Conservation (phyloP, 92 coral and sea anemone species). For the Porites lobata region DNA sequence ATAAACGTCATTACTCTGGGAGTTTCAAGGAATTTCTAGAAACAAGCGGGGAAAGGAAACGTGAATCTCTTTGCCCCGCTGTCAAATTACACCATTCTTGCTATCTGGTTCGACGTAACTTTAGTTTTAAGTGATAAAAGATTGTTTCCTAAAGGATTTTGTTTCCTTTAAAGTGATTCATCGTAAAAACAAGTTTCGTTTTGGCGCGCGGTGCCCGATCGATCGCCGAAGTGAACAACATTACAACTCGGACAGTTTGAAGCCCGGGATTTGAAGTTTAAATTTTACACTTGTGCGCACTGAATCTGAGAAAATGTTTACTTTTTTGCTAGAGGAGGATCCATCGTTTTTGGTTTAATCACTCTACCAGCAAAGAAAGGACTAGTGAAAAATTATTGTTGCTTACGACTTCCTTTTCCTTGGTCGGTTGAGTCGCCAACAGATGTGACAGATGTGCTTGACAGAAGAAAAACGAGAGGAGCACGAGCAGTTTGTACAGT, state of each 20-base stretch:
- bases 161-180: too few species aligned
- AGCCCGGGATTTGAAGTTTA: too few species aligned
- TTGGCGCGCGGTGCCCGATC: not conserved
- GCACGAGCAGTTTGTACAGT: conserved; percentile 80
- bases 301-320: too few species aligned
- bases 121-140: not conserved
- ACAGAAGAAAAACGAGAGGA: conserved; percentile 72
- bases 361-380: not conserved
- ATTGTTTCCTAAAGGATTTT: not conserved
- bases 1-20: conserved; percentile 22
- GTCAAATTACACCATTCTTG: not conserved
- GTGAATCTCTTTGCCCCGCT: not conserved
- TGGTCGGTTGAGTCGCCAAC: not conserved
- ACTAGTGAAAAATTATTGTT: not conserved
- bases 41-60: conserved; percentile 4
- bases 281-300: not conserved
- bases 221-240: conserved; percentile 29
- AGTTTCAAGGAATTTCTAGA: conserved; percentile 38
- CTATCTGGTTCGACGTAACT: not conserved
- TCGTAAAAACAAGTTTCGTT: not conserved
- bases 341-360: too few species aligned
- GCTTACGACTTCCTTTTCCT: not conserved
- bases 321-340: not conserved
- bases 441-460: conserved; percentile 80
- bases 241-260: too few species aligned